Evolutionary conservation across 2,888 invertebrate genomes (phyloP).

Genomic region (Coenonympha glycerion): DNA sequence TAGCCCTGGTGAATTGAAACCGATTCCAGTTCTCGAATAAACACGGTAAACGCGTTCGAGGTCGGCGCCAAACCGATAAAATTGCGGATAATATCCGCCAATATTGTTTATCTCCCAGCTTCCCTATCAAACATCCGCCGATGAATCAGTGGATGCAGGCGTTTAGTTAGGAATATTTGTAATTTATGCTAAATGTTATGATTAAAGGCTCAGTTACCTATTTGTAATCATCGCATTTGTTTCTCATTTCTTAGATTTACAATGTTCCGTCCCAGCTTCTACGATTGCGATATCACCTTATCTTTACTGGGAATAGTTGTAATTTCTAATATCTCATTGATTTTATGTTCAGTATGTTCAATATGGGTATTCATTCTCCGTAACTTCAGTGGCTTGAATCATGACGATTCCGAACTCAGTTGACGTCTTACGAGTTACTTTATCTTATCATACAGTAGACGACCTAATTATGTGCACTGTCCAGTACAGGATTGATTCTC

Average conservation of each 20-base stretch:
- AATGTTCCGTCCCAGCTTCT: not conserved
- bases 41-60: conserved; percentile 1
- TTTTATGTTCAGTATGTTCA: no score
- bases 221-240: not conserved
- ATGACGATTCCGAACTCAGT: no score
- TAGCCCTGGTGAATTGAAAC: not conserved
- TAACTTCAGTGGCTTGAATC: no score
- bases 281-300: not conserved
- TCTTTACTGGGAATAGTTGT: no score
- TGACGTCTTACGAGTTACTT: no score
- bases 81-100: conserved; percentile 30
- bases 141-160: conserved; percentile 28
- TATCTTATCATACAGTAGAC: no score
- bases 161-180: conserved; percentile 6
- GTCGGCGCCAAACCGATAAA: conserved; percentile 15
- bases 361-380: no score
- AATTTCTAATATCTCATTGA: no score
- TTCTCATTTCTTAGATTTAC: not conserved
- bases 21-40: not conserved
- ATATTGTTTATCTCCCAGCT: conserved; percentile 27
- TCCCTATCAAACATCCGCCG: conserved; percentile 32
- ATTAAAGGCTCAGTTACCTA: not conserved
- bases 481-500: no score
- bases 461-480: no score
- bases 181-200: not conserved